These are phyloP conservation scores for Pomacea maculata DNA, from an alignment of 1,140 invertebrate genomes.

Conservation along the genomic window DNA sequence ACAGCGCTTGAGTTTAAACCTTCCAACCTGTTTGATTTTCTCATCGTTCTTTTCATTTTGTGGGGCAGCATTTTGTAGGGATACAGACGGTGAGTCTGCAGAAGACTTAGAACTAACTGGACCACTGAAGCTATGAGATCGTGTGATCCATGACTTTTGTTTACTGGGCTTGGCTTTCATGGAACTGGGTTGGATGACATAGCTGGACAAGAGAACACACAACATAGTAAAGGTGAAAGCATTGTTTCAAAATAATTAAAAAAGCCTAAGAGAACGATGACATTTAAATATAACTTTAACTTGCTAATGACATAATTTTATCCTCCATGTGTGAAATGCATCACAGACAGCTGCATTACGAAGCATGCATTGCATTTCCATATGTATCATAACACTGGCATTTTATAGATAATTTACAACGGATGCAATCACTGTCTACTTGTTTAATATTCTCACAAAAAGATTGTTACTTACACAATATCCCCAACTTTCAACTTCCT, in stretches of 20 bases:
- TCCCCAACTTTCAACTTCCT: conserved; percentile 51
- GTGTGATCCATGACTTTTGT: conserved; percentile 24
- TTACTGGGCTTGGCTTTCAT: conserved; percentile 55
- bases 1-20: conserved; percentile 25
- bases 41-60: background rate
- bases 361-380: no score
- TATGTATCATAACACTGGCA: no score
- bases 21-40: conserved; percentile 17
- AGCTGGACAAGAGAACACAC: conserved; percentile 32
- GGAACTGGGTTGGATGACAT: conserved; percentile 56
- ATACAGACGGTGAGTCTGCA: background rate
- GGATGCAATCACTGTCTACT: no score
- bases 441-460: background rate
- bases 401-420: background rate
- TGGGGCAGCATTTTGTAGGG: background rate
- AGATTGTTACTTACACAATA: conserved; percentile 47
- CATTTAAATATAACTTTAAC: no score
- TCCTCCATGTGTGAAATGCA: no score
- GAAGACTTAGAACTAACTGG: background rate
- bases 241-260: no score
- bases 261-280: no score
- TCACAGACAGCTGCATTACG: no score
- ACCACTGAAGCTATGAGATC: conserved; percentile 32
- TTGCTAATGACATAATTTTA: no score
- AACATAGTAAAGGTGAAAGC: background rate